Evolutionary conservation across 2,113 vertebrate species (phyloP), one percentile per base, ranked within the genome.

Genomic region (Stegastes partitus): DNA sequence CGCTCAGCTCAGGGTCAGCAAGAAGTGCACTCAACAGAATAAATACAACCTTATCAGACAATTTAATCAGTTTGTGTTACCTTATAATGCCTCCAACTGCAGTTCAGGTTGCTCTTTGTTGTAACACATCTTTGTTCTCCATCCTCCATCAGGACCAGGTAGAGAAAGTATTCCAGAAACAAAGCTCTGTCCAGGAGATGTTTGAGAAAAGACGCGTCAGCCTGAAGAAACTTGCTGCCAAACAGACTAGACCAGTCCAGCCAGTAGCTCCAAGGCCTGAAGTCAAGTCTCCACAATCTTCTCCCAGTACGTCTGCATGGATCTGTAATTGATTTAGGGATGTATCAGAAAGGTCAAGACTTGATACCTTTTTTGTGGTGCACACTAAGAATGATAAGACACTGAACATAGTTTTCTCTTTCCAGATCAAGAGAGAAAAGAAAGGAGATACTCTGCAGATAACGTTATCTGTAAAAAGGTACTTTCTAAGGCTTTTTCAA

Each of bases 211-310:
- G 98, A 23, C 95, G 95, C 82, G 78, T 96, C 57, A 98, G 98
- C 87, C 95, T 99, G 79, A 97, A 96, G 93, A 99, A 99, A 87
- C 94, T 99, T 54, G 98, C 98, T 0, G 97, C 97, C 83, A 99
- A 97, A 86, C 98, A 99, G 92, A 97, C 94, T 0, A 94, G 98
- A 76, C 98, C 98, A 0, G 97, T 99, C 21, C 98, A 99, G 81
- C 97, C 98, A 0, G 98, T 99, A 26, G 98, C 98, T 11, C 98
- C 98, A 0, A 94, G 98, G 62, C 98, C 98, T 0, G 98, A 99
- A 89, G 96, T 96, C 44, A 99, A 99, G 86, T 97, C 97, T 0
- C 95, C 97, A 2, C 93, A 94, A 53, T 89, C 94, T 3, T 97
- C 96, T 49, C 95, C 97, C 77, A 93, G 97, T 97, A 84, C 64